A percentile compares a stretch with the other conserved stretches of the same genome.
These are phyloP conservation scores for Austrolebias charrua DNA, from an alignment of 2,797 vertebrate species.

Conservation along the genomic window DNA sequence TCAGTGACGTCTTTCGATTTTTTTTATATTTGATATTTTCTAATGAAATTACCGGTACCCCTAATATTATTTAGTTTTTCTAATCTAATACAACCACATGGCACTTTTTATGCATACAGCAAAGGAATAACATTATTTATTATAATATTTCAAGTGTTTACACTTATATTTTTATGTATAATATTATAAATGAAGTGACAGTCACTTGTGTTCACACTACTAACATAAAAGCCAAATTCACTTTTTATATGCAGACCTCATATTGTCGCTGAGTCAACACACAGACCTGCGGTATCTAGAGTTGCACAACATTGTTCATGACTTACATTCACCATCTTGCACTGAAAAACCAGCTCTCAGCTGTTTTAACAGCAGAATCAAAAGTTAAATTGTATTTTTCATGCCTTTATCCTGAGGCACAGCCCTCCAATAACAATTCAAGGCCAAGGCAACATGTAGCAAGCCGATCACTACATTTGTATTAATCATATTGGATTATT, in stretches of 20 bases:
- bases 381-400: constrained; percentile 49
- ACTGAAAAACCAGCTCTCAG: constrained; percentile 43
- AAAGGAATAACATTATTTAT: constrained; percentile 6
- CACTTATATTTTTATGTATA: constrained; percentile 1
- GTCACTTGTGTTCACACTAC: constrained; percentile 14
- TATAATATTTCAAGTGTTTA: constrained; percentile 3
- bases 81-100: constrained; percentile 41
- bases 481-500: constrained; percentile 47
- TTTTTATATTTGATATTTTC: constrained; percentile 12
- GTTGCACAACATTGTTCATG: constrained; percentile 51
- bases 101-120: background rate
- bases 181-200: constrained; percentile 17
- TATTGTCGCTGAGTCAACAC: constrained; percentile 62
- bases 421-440: constrained; percentile 51
- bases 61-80: constrained; percentile 48
- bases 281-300: constrained; percentile 47
- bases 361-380: constrained; percentile 54
- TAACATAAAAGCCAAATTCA: constrained; percentile 34
- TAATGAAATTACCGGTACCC: constrained; percentile 55
- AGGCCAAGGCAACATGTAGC: constrained; percentile 29
- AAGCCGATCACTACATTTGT: constrained; percentile 60
- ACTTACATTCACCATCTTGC: constrained; percentile 63
- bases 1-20: constrained; percentile 58
- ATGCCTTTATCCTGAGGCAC: constrained; percentile 50
- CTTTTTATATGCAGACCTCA: constrained; percentile 47